phyloP scores from a whole-genome alignment of 2,888 invertebrate genomes.

The Agriopis leucophaearia region DNA sequence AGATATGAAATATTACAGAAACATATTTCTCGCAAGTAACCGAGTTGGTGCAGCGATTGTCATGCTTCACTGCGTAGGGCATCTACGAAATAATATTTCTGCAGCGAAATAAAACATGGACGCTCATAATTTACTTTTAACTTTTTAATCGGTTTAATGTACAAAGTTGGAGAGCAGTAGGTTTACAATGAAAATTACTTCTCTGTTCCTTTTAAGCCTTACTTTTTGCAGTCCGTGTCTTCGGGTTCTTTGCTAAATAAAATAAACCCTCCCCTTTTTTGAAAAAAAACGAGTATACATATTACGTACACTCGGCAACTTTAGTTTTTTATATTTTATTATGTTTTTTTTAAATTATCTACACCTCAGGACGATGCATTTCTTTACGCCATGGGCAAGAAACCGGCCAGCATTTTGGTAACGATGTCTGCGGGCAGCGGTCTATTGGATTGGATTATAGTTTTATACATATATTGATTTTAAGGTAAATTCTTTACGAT shows the following conservation, averaged over 20 bases:
- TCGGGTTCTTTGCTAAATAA: conserved; percentile 9
- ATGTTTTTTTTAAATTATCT: too few relatives aligned
- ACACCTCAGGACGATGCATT: too few relatives aligned
- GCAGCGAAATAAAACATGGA: conserved; percentile 49
- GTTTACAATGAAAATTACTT: conserved; percentile 35
- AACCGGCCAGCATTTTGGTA: too few relatives aligned
- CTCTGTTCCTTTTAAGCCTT: conserved; percentile 31
- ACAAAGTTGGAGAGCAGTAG: conserved; percentile 43
- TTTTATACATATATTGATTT: too few relatives aligned
- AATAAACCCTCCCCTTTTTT: background rate
- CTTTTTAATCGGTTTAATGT: conserved; percentile 51
- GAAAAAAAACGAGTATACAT: background rate
- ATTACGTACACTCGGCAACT: background rate
- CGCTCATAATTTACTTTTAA: conserved; percentile 50
- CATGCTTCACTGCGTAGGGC: conserved; percentile 54
- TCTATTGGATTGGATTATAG: too few relatives aligned
- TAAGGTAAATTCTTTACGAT: too few relatives aligned
- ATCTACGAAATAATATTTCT: conserved; percentile 57
- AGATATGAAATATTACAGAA: conserved; percentile 51
- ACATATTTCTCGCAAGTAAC: conserved; percentile 53
- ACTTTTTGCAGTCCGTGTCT: conserved; percentile 9
- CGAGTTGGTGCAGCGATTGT: conserved; percentile 56
- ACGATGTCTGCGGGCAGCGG: too few relatives aligned
- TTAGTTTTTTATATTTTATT: background rate
- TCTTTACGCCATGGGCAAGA: too few relatives aligned